Conservation (phyloP, 2,113 vertebrate species). For the Microcebus griseorufus region DNA sequence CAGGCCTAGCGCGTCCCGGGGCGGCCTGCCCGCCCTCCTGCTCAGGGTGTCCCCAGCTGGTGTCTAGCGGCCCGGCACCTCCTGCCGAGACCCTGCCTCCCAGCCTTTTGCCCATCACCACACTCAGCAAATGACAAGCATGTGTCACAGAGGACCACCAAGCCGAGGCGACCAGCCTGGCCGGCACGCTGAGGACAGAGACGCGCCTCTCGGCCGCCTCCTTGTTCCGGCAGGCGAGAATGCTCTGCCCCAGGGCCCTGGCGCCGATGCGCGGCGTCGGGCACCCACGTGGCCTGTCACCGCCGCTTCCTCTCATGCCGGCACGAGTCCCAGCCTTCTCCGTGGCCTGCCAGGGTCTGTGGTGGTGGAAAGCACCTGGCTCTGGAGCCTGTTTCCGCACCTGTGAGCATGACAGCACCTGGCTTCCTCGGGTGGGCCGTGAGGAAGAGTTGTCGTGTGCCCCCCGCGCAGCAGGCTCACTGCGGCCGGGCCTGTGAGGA, state of each 20-base stretch:
- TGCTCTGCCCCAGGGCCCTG: neutral
- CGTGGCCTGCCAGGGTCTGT: fast-evolving
- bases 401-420: neutral
- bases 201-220: fast-evolving
- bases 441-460: too few species aligned
- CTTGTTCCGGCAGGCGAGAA: neutral
- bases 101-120: neutral
- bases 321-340: neutral
- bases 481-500: neutral
- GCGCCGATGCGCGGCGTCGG: fast-evolving
- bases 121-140: neutral
- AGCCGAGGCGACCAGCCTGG: neutral
- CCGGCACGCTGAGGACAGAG: fast-evolving
- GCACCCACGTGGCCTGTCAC: fast-evolving
- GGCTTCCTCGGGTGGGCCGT: neutral
- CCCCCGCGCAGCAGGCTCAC: fast-evolving
- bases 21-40: too few species aligned
- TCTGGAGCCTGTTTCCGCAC: neutral
- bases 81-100: neutral
- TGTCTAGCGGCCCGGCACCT: fast-evolving
- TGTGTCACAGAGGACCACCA: neutral
- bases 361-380: neutral
- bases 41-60: neutral
- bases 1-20: neutral
- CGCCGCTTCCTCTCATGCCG: fast-evolving